A percentile compares a stretch with the other conserved stretches of the same genome.
phyloP scores from a whole-genome alignment of 2,113 vertebrate genomes.

The Axis porcinus region DNA sequence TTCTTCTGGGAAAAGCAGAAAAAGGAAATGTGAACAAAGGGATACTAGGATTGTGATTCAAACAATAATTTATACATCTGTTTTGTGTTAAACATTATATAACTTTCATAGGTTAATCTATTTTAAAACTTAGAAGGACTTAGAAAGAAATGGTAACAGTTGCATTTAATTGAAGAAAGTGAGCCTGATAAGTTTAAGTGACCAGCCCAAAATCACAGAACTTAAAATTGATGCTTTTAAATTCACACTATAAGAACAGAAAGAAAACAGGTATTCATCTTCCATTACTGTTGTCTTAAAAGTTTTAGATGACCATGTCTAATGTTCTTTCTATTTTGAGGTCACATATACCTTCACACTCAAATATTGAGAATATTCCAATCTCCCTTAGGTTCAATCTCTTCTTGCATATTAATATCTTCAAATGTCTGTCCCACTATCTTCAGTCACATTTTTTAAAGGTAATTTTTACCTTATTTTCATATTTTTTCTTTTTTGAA shows the following conservation, averaged over 20 bases:
- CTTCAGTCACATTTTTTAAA: not conserved
- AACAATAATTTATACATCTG: not conserved
- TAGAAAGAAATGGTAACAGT: not conserved
- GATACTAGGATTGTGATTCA: not conserved
- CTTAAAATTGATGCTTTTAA: not conserved
- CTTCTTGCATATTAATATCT: not conserved
- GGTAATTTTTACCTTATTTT: not conserved
- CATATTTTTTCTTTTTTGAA: not conserved
- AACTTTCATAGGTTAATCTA: not conserved
- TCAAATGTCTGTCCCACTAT: not conserved
- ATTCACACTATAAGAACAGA: not conserved
- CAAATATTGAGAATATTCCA: not conserved
- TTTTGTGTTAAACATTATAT: not conserved
- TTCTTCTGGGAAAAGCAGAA: not conserved
- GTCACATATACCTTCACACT: not conserved
- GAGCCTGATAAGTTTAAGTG: not conserved
- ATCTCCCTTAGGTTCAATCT: not conserved
- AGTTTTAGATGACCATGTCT: not conserved
- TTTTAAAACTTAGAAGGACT: not conserved
- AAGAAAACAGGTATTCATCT: not conserved
- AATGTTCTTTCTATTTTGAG: not conserved
- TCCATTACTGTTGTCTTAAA: not conserved
- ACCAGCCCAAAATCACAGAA: not conserved
- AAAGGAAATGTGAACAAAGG: conserved; percentile 19
- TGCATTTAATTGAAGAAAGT: not conserved